Percentiles rank a stretch among this genome's conserved stretches.
phyloP scores from a whole-genome alignment of 2,113 vertebrate species.

The Ophthalmolycus amberensis region DNA sequence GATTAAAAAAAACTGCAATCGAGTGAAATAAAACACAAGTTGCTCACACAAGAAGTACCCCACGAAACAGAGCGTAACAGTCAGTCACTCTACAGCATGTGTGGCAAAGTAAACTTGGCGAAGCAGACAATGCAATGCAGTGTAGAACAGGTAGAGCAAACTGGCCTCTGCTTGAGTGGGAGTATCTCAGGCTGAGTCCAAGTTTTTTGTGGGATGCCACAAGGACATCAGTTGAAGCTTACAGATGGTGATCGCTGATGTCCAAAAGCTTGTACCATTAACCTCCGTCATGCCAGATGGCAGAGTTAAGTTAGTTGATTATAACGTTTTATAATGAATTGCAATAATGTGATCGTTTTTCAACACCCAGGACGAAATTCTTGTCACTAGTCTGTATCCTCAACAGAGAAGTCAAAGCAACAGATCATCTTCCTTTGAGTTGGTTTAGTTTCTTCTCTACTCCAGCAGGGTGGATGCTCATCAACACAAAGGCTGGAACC shows the following conservation, averaged over 20 bases:
- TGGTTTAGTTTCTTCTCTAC: background rate
- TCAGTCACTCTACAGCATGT: background rate
- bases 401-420: background rate
- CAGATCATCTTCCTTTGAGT: background rate
- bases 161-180: slow-evolving; percentile 20
- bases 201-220: slow-evolving; percentile 45
- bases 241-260: slow-evolving; percentile 26
- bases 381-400: background rate
- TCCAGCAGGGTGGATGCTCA: background rate
- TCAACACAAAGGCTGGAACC: background rate
- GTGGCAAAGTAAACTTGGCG: slow-evolving; percentile 28
- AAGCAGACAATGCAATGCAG: background rate
- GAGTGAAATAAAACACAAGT: background rate
- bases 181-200: slow-evolving; percentile 35
- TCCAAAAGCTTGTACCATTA: background rate
- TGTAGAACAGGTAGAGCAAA: slow-evolving; percentile 1
- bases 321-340: background rate
- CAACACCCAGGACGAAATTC: too few relatives aligned
- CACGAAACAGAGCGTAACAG: background rate
- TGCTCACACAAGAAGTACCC: background rate
- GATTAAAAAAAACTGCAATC: background rate
- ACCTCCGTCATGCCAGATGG: background rate
- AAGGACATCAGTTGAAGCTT: slow-evolving; percentile 3
- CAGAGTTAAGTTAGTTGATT: background rate
- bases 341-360: background rate